phyloP scores from a whole-genome alignment of 2,888 invertebrate genomes.

The Melangyna quadrimaculata region DNA sequence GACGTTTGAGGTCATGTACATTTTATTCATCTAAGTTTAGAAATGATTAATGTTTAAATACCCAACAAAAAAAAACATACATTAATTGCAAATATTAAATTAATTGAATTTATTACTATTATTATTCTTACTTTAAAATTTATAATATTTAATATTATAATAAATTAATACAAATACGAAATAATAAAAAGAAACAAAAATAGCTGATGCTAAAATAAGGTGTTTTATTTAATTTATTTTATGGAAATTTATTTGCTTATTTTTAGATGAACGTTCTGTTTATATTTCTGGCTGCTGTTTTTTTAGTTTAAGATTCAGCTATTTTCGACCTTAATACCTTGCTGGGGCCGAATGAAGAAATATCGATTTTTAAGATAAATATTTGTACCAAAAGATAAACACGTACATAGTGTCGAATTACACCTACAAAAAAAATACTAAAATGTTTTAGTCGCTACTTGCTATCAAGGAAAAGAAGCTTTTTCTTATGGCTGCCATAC shows the following conservation, averaged over 20 bases:
- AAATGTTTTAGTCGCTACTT: no score
- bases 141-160: slow-evolving; percentile 54
- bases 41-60: slow-evolving; percentile 40
- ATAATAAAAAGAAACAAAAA: slow-evolving; percentile 70
- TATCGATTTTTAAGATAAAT: no score
- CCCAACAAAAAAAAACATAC: slow-evolving; percentile 27
- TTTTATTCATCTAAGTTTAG: slow-evolving; percentile 55
- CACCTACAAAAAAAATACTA: no score
- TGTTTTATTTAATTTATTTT: slow-evolving; percentile 38
- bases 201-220: slow-evolving; percentile 34
- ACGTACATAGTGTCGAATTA: no score
- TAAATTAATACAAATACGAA: slow-evolving; percentile 25
- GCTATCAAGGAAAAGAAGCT: no score
- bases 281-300: background rate
- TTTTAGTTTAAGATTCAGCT: no score
- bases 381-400: no score
- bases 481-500: no score
- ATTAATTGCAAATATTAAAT: slow-evolving; percentile 33
- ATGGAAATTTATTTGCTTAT: background rate
- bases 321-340: no score
- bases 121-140: slow-evolving; percentile 51
- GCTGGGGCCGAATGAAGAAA: no score
- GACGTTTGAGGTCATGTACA: slow-evolving; percentile 63
- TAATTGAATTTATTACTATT: slow-evolving; percentile 57
- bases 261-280: no score